Evolutionary conservation across 2,888 invertebrate species (phyloP).

Genomic region (Apamea epomidion): DNA sequence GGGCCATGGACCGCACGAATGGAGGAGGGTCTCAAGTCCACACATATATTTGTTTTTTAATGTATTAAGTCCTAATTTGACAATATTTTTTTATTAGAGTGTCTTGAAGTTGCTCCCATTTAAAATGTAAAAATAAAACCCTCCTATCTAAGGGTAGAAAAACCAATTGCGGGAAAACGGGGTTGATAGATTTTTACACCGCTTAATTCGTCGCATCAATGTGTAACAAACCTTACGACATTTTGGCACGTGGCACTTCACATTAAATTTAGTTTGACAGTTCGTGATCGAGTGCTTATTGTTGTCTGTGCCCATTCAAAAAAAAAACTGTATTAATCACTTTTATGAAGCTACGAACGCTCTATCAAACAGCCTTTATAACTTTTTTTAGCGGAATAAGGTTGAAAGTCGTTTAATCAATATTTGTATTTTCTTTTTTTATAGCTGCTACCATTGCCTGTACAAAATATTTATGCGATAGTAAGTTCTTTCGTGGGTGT

Average conservation of each 20-base stretch:
- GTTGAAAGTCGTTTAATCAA: constrained; percentile 5
- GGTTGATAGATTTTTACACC: not conserved
- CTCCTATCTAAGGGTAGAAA: not conserved
- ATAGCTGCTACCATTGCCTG: not conserved
- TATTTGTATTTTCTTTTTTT: not conserved
- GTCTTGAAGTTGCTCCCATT: not conserved
- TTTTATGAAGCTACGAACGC: constrained; percentile 19
- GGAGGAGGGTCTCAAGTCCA: too few relatives aligned
- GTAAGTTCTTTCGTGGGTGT: constrained; percentile 11
- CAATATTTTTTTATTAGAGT: not conserved
- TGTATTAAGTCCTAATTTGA: not conserved
- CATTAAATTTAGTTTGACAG: constrained; percentile 74
- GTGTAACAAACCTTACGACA: constrained; percentile 40
- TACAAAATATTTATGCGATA: not conserved
- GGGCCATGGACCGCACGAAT: too few relatives aligned
- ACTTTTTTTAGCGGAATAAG: not conserved
- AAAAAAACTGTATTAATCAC: constrained; percentile 52
- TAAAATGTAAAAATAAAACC: not conserved
- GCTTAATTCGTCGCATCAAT: constrained; percentile 5
- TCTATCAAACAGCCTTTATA: not conserved
- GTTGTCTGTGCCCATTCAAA: constrained; percentile 70
- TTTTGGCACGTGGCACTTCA: constrained; percentile 69
- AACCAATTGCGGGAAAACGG: not conserved
- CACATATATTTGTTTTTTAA: too few relatives aligned
- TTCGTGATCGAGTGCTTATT: constrained; percentile 83